A percentile compares a stretch with the other conserved stretches of the same genome.
Evolutionary conservation across 2,113 vertebrate species (phyloP).

Genomic region (Pelobates fuscus): DNA sequence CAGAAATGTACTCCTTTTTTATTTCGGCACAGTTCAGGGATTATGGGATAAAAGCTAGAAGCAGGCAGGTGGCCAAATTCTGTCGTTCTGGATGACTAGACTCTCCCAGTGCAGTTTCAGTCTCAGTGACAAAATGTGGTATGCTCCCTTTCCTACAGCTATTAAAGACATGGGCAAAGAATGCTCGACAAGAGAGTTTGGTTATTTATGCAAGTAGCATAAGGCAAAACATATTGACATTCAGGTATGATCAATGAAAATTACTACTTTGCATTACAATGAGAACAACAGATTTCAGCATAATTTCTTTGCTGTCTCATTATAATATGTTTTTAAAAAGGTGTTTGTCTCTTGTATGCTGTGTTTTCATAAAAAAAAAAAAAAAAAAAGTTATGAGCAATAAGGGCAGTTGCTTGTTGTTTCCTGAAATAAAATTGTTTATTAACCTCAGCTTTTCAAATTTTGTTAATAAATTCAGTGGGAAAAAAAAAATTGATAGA

Average conservation of each 20-base stretch:
- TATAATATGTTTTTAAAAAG: too few relatives aligned
- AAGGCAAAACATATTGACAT: conserved; percentile 11
- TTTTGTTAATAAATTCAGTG: too few relatives aligned
- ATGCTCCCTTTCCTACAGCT: conserved; percentile 14
- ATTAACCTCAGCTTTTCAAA: too few relatives aligned
- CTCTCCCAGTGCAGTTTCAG: conserved; percentile 13
- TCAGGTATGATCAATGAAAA: background rate
- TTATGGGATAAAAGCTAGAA: conserved; percentile 12
- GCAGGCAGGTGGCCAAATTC: conserved; percentile 39
- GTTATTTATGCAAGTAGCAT: background rate
- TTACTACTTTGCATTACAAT: too few relatives aligned
- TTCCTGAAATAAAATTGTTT: too few relatives aligned
- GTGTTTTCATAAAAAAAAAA: too few relatives aligned
- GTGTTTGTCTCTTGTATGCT: too few relatives aligned
- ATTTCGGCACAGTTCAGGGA: conserved; percentile 30
- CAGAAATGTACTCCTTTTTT: conserved; percentile 16
- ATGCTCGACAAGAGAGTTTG: conserved; percentile 9
- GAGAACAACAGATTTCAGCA: too few relatives aligned
- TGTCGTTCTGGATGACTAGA: conserved; percentile 18
- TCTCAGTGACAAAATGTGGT: conserved; percentile 23
- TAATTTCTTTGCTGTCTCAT: too few relatives aligned
- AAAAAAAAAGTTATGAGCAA: too few relatives aligned
- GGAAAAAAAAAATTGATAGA: too few relatives aligned
- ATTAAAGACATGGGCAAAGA: background rate
- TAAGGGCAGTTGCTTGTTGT: too few relatives aligned